phyloP scores from a whole-genome alignment of 2,113 vertebrate genomes.

The Cephalopterus ornatus region DNA sequence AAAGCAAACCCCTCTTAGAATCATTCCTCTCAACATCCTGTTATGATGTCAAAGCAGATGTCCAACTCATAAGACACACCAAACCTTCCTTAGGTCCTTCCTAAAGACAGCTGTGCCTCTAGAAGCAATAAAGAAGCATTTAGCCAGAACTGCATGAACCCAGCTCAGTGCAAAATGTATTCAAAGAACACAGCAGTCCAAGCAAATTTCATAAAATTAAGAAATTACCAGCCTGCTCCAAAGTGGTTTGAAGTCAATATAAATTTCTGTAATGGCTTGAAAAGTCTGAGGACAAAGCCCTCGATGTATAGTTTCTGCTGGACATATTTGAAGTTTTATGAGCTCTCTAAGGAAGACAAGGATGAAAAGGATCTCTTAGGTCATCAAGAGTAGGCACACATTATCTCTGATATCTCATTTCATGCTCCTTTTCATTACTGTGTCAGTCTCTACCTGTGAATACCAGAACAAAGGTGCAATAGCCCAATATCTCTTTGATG shows the following conservation, averaged over 20 bases:
- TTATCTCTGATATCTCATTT: not conserved
- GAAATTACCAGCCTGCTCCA: not conserved
- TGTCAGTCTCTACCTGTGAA: not conserved
- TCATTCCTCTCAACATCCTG: not conserved
- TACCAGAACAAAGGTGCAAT: not conserved
- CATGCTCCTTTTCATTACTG: not conserved
- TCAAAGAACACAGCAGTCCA: not conserved
- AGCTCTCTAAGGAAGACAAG: not conserved
- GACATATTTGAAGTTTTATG: not conserved
- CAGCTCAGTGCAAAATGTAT: not conserved
- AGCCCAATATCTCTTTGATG: not conserved
- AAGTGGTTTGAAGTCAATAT: not conserved
- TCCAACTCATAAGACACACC: not conserved
- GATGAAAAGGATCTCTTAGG: not conserved
- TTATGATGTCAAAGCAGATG: not conserved
- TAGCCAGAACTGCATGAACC: not conserved
- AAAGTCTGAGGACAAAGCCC: constrained; percentile 1
- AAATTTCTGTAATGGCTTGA: not conserved
- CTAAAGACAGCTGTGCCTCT: not conserved
- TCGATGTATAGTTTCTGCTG: not conserved
- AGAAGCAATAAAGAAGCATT: not conserved
- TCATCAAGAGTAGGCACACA: not conserved
- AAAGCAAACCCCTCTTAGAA: not conserved
- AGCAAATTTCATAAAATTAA: not conserved
- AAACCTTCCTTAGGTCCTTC: not conserved